phyloP scores from a whole-genome alignment of 2,113 vertebrate species.

The Eonycteris spelaea region DNA sequence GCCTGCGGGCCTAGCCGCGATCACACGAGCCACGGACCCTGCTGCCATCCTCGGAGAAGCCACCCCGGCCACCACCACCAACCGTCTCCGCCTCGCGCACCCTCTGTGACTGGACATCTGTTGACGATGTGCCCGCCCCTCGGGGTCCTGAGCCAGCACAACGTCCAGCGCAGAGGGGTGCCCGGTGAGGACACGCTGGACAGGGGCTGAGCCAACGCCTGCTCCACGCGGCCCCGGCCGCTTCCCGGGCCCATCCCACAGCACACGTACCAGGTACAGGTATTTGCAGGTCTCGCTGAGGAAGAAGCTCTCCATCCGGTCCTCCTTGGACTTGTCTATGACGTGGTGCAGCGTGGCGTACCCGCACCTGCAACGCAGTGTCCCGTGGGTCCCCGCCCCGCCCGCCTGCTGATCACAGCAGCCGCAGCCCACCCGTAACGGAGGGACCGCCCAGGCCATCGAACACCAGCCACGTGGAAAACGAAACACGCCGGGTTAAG shows the following conservation, averaged over 20 bases:
- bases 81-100: not conserved
- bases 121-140: no score
- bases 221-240: not conserved
- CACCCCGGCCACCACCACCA: fast-evolving
- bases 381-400: fast-evolving
- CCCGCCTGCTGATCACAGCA: not conserved
- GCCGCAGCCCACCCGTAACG: not conserved
- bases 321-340: slow-evolving; percentile 97
- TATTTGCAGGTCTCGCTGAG: slow-evolving; percentile 99
- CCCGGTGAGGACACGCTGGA: not conserved
- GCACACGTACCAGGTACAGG: slow-evolving; percentile 90
- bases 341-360: slow-evolving; percentile 98
- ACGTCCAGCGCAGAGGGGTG: not conserved
- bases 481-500: not conserved
- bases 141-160: not conserved
- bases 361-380: slow-evolving; percentile 87
- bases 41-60: not conserved
- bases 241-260: not conserved
- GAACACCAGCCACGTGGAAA: not conserved
- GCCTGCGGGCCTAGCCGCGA: not conserved
- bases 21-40: not conserved
- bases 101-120: fast-evolving
- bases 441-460: not conserved
- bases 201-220: not conserved
- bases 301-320: slow-evolving; percentile 99